phyloP scores from a whole-genome alignment of 2,797 vertebrate species.

The Hemibagrus guttatus region DNA sequence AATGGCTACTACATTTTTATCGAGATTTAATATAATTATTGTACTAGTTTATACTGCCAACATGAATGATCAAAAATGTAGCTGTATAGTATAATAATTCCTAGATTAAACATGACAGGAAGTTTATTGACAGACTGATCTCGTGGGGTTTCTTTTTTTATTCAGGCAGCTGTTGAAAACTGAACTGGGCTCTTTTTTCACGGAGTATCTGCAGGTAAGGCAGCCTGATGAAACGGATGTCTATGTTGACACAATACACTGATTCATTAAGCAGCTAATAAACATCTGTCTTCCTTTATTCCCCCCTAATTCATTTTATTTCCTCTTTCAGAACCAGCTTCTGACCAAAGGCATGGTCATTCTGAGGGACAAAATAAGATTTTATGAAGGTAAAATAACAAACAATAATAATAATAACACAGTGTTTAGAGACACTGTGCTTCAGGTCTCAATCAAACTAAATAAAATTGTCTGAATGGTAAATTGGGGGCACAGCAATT shows the following conservation, averaged over 20 bases:
- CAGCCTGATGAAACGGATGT: conserved; percentile 15
- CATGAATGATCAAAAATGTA: background rate
- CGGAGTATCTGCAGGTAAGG: conserved; percentile 94
- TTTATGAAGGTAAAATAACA: conserved; percentile 88
- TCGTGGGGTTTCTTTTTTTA: conserved; percentile 9
- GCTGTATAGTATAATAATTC: background rate
- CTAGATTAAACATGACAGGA: background rate
- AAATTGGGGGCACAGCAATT: too few relatives aligned
- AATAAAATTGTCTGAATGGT: background rate
- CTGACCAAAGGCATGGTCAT: conserved; percentile 99
- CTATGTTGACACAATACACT: background rate
- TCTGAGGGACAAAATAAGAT: conserved; percentile 94
- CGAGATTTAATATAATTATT: background rate
- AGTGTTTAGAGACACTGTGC: background rate
- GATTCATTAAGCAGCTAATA: background rate
- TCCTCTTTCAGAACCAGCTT: conserved; percentile 86
- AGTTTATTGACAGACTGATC: background rate
- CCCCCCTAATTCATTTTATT: background rate
- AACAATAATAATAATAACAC: too few relatives aligned
- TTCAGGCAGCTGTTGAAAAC: conserved; percentile 94
- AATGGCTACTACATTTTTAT: background rate
- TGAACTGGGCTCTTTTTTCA: conserved; percentile 96
- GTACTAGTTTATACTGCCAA: background rate
- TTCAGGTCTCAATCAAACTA: background rate
- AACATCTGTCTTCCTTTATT: background rate